These are phyloP conservation scores for Porites rus DNA, from an alignment of 92 coral and sea anemone genomes.

Conservation along the genomic window DNA sequence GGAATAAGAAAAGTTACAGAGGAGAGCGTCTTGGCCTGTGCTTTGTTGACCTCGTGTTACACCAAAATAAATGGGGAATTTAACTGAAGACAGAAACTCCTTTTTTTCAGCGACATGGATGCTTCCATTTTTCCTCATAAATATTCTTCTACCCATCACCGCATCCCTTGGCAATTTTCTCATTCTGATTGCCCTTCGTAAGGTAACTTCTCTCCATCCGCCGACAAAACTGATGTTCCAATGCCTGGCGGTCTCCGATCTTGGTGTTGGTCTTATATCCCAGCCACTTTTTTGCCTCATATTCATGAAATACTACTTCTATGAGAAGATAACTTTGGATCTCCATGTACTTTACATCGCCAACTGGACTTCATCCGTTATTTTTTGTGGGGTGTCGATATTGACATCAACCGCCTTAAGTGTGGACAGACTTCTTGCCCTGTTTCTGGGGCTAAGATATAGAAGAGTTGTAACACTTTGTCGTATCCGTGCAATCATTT, in stretches of 20 bases:
- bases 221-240: slow-evolving; percentile 1
- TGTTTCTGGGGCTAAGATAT: not conserved
- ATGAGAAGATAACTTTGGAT: not conserved
- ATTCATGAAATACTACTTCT: not conserved
- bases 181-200: not conserved
- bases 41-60: too few species aligned
- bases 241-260: slow-evolving; percentile 12
- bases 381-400: not conserved
- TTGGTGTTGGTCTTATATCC: not conserved
- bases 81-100: too few species aligned
- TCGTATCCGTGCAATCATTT: not conserved
- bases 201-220: not conserved
- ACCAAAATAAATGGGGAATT: too few species aligned
- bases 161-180: slow-evolving; percentile 1
- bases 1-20: too few species aligned
- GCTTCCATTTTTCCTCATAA: not conserved
- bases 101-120: too few species aligned
- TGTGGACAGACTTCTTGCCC: not conserved
- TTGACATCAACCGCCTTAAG: not conserved
- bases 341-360: not conserved
- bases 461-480: not conserved
- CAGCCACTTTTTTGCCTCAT: not conserved
- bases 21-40: too few species aligned
- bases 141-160: slow-evolving; percentile 9
- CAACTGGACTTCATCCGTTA: not conserved